Evolutionary conservation across 2,888 invertebrate species (phyloP).

Genomic region (Ormyrus thymus): DNA sequence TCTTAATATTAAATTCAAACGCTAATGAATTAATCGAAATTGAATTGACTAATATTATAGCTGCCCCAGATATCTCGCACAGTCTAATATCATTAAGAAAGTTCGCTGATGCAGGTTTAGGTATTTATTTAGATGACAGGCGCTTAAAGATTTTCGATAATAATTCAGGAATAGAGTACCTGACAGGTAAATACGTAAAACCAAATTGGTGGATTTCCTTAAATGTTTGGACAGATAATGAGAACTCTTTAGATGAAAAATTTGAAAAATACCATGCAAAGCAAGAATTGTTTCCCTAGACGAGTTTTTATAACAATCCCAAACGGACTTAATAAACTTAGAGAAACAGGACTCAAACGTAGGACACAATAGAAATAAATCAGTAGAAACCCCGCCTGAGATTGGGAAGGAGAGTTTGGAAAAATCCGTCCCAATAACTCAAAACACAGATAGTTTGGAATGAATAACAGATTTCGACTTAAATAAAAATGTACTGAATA

Average conservation of each 20-base stretch:
- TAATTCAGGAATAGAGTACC: not conserved
- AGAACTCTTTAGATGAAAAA: not conserved
- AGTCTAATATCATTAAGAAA: constrained; percentile 48
- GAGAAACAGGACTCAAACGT: not conserved
- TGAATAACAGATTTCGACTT: not conserved
- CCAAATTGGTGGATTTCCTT: not conserved
- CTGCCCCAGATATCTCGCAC: constrained; percentile 47
- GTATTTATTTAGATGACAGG: constrained; percentile 36
- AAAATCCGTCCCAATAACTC: not conserved
- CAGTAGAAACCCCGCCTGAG: not conserved
- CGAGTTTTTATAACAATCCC: constrained; percentile 7
- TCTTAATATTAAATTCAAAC: not conserved
- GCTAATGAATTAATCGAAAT: not conserved
- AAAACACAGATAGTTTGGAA: not conserved
- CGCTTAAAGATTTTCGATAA: constrained; percentile 13
- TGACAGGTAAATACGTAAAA: not conserved
- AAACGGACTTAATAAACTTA: not conserved
- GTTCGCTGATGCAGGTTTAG: constrained; percentile 47
- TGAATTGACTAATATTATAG: constrained; percentile 13
- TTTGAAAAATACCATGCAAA: not conserved
- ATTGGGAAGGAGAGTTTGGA: not conserved
- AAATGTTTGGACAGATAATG: not conserved
- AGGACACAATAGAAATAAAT: not conserved
- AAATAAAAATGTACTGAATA: not conserved
- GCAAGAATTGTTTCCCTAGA: not conserved